These are phyloP conservation scores for Agrotis segetum DNA, from an alignment of 2,888 invertebrate species.

Conservation along the genomic window DNA sequence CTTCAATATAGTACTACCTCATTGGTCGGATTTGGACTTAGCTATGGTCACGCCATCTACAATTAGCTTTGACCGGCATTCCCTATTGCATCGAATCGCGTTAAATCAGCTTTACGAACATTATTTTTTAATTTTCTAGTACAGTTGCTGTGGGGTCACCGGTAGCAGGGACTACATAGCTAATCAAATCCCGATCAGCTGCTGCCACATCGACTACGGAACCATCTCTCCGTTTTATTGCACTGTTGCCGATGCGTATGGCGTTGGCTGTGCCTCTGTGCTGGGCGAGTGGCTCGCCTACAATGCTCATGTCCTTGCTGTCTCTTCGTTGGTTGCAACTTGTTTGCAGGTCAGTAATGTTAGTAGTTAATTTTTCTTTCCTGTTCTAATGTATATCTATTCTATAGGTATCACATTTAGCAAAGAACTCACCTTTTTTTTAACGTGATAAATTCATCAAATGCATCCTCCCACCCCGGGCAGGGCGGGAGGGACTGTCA, in stretches of 20 bases:
- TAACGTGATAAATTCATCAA: too few relatives aligned
- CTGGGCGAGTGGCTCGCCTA: constrained; percentile 89
- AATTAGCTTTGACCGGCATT: too few relatives aligned
- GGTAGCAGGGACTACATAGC: constrained; percentile 90
- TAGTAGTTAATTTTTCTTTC: constrained; percentile 21
- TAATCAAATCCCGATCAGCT: constrained; percentile 90
- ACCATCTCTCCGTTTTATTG: constrained; percentile 86
- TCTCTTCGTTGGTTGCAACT: constrained; percentile 73
- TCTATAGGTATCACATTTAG: too few relatives aligned
- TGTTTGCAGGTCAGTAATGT: constrained; percentile 79
- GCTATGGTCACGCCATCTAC: too few relatives aligned
- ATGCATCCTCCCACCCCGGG: too few relatives aligned
- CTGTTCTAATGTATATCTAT: not conserved
- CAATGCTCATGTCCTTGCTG: constrained; percentile 77
- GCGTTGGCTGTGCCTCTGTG: constrained; percentile 88
- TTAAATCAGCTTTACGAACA: too few relatives aligned
- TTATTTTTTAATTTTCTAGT: constrained; percentile 79
- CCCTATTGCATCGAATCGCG: too few relatives aligned
- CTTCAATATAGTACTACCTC: too few relatives aligned
- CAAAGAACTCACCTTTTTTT: too few relatives aligned
- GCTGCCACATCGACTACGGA: constrained; percentile 90
- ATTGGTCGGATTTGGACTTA: too few relatives aligned
- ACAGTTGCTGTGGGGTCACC: constrained; percentile 92
- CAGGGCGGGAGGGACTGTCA: too few relatives aligned
- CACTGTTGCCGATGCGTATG: constrained; percentile 71